phyloP scores from a whole-genome alignment of 2,888 invertebrate genomes.

The Dryobota labecula region DNA sequence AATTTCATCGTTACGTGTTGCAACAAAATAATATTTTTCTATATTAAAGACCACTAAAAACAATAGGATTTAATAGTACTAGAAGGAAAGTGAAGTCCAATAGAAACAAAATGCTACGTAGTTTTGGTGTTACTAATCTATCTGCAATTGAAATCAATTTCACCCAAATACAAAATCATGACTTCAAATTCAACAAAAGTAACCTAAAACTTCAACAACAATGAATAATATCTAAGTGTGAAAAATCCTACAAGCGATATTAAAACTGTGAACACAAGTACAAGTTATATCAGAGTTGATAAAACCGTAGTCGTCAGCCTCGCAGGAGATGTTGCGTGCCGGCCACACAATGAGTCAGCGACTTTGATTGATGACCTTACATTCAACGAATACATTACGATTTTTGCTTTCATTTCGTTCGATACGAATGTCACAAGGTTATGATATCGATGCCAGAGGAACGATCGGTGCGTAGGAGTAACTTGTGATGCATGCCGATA shows the following conservation, averaged over 20 bases:
- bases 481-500: conserved; percentile 55
- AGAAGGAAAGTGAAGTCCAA: neutral
- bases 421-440: conserved; percentile 90
- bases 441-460: conserved; percentile 86
- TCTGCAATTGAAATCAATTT: neutral
- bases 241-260: conserved; percentile 42
- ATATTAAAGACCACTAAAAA: neutral
- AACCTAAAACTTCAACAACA: neutral
- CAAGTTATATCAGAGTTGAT: conserved; percentile 80
- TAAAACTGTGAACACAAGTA: conserved; percentile 68
- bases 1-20: neutral
- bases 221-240: conserved; percentile 46
- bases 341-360: conserved; percentile 89
- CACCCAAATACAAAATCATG: neutral
- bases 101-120: neutral
- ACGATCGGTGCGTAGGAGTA: conserved; percentile 72
- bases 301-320: conserved; percentile 79
- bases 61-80: neutral
- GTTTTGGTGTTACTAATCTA: neutral
- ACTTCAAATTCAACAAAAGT: neutral
- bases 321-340: conserved; percentile 85
- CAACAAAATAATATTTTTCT: neutral
- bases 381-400: conserved; percentile 90
- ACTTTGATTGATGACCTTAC: conserved; percentile 88
- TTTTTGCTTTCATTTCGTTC: conserved; percentile 90